Evolutionary conservation across 2,113 vertebrate genomes (phyloP), one percentile per base, ranked within the genome.

Genomic region (Mohoua ochrocephala): DNA sequence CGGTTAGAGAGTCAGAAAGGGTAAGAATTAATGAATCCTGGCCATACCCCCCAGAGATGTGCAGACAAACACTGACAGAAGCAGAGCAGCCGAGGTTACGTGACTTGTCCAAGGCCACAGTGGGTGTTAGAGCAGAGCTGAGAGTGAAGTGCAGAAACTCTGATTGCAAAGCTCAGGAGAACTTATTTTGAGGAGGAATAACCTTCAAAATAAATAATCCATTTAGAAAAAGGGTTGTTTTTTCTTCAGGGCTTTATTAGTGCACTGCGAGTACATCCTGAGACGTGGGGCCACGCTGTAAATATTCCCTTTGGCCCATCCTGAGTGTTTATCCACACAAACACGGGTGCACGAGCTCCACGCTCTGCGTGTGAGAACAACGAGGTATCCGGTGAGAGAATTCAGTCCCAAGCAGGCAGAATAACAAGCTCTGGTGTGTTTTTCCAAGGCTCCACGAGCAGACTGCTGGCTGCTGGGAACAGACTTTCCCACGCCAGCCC

Each of bases 21-120:
- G 61, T n/a, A 87, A 68, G 69, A 61, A 94, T 94, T 92, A 94
- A 96, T 95, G 91, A 95, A 94, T 94, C 71, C 60, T 60, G 84
- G 57, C 76, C 31, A 5, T 92, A 39, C 2, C 39, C 79, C 54
- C 79, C 23, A n/a, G 95, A 92, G 85, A 74, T 87, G 89, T 17
- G 64, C 82, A 94, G 90, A 39, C 65, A 94, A 94, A 94, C 64
- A 67, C 75, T 64, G 69, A 84, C 2, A 35, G 71, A 86, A 90
- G 81, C 33, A 75, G 83, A 89, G 47, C 60, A 77, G 63, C 28
- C 0, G 10, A 94, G 69, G 76, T 60, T 54, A 18, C 7, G 6
- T 13, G 63, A 44, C 21, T 74, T 41, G 20, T 69, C 75, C 67
- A 59, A 74, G 69, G 81, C 87, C 84, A 30, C 26, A 21, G 68